Evolutionary conservation across 2,888 invertebrate species (phyloP).

Genomic region (Scaptomyza polygonia): DNA sequence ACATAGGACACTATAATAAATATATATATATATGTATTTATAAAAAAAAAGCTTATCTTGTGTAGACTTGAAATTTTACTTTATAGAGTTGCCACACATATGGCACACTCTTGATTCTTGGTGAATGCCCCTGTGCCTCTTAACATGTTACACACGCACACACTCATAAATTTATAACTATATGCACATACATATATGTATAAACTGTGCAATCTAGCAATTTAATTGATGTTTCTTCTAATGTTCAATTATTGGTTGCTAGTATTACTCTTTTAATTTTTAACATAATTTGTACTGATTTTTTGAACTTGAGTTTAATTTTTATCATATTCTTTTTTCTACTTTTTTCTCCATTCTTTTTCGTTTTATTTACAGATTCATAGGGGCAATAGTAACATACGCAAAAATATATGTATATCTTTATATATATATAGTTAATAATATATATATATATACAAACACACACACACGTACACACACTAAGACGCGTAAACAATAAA

Average conservation of each 20-base stretch:
- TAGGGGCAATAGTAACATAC: conserved; percentile 75
- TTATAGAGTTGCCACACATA: conserved; percentile 5
- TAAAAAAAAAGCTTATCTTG: conserved; percentile 4
- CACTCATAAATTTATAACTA: neutral
- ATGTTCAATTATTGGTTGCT: conserved; percentile 19
- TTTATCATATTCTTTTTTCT: conserved; percentile 39
- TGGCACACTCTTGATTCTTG: neutral
- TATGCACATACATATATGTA: neutral
- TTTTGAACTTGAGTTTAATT: conserved; percentile 27
- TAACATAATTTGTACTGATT: conserved; percentile 5
- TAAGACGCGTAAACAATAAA: conserved; percentile 32
- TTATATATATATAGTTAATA: conserved; percentile 49
- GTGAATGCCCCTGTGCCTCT: conserved; percentile 22
- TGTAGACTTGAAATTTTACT: conserved; percentile 7
- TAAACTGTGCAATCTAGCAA: conserved; percentile 5
- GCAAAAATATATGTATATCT: conserved; percentile 38
- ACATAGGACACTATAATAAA: conserved; percentile 4
- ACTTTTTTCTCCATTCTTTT: conserved; percentile 24
- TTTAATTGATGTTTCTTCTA: conserved; percentile 1
- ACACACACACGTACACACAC: conserved; percentile 18
- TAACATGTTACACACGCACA: conserved; percentile 2
- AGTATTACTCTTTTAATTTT: conserved; percentile 5
- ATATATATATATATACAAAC: conserved; percentile 24
- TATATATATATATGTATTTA: conserved; percentile 1
- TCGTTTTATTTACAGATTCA: conserved; percentile 74